phyloP scores from a whole-genome alignment of 2,113 vertebrate species.

The Halichoerus grypus region DNA sequence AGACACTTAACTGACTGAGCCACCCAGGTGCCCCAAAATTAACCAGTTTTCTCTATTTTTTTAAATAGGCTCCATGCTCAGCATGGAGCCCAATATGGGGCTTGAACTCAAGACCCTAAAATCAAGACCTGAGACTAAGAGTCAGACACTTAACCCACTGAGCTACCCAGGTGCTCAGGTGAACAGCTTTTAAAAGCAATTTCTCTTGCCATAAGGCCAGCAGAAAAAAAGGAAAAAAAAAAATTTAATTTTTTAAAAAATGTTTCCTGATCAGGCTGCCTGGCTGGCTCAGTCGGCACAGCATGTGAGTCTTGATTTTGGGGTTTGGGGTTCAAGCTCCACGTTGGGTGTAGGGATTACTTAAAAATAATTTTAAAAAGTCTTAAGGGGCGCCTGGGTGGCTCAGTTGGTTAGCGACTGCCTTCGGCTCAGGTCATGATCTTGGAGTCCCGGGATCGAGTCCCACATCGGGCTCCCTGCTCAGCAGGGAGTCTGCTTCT shows the following conservation, averaged over 20 bases:
- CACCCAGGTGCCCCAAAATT: background rate
- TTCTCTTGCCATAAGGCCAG: conserved; percentile 3
- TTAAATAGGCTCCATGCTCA: background rate
- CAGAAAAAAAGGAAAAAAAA: background rate
- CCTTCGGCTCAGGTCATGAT: too few relatives aligned
- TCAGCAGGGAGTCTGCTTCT: too few relatives aligned
- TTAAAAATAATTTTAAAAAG: background rate
- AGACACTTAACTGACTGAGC: background rate
- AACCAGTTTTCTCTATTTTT: too few relatives aligned
- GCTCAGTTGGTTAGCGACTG: too few relatives aligned
- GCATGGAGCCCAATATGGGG: background rate
- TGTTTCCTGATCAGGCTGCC: background rate
- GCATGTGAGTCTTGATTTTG: background rate
- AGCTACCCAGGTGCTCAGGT: background rate
- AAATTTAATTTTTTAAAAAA: background rate
- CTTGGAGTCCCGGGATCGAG: too few relatives aligned
- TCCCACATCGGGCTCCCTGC: too few relatives aligned
- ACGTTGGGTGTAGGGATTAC: background rate
- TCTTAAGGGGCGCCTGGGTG: too few relatives aligned
- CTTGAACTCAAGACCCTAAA: background rate
- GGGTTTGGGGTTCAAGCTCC: background rate
- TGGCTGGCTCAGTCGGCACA: background rate
- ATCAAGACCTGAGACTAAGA: background rate
- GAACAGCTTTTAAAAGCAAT: conserved; percentile 20
- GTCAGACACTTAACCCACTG: background rate